Evolutionary conservation across 2,888 invertebrate genomes (phyloP).

Genomic region (Drosophila conformis): DNA sequence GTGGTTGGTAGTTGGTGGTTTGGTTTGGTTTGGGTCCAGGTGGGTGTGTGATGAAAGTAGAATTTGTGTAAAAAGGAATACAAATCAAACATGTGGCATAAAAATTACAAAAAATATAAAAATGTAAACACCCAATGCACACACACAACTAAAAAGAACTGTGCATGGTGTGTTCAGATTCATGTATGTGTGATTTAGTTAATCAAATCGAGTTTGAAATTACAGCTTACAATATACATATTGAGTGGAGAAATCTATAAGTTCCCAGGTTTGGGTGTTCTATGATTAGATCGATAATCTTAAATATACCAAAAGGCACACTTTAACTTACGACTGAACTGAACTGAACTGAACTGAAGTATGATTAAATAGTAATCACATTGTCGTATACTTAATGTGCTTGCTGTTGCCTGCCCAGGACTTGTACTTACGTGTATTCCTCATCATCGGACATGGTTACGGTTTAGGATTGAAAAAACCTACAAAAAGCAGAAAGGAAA

Average conservation of each 20-base stretch:
- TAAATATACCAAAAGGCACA: slow-evolving; percentile 3
- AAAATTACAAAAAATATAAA: slow-evolving; percentile 2
- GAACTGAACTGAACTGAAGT: slow-evolving; percentile 14
- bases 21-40: slow-evolving; percentile 15
- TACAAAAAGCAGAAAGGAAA: slow-evolving; percentile 69
- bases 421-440: slow-evolving; percentile 95
- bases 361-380: slow-evolving; percentile 1
- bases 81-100: slow-evolving; percentile 70
- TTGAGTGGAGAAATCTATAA: neutral
- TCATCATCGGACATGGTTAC: slow-evolving; percentile 97
- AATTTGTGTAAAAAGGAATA: slow-evolving; percentile 62
- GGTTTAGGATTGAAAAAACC: slow-evolving; percentile 87
- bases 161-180: slow-evolving; percentile 10
- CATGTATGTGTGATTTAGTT: slow-evolving; percentile 18
- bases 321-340: slow-evolving; percentile 34
- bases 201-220: slow-evolving; percentile 4
- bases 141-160: slow-evolving; percentile 4
- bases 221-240: slow-evolving; percentile 6
- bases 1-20: neutral
- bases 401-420: slow-evolving; percentile 19
- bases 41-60: slow-evolving; percentile 50
- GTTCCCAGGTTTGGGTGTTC: neutral
- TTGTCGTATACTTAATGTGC: slow-evolving; percentile 49
- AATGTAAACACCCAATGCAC: slow-evolving; percentile 15
- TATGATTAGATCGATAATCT: neutral